Base-by-base conservation (phyloP, 1,140 invertebrate genomes). In the Steinernema feltiae region DNA sequence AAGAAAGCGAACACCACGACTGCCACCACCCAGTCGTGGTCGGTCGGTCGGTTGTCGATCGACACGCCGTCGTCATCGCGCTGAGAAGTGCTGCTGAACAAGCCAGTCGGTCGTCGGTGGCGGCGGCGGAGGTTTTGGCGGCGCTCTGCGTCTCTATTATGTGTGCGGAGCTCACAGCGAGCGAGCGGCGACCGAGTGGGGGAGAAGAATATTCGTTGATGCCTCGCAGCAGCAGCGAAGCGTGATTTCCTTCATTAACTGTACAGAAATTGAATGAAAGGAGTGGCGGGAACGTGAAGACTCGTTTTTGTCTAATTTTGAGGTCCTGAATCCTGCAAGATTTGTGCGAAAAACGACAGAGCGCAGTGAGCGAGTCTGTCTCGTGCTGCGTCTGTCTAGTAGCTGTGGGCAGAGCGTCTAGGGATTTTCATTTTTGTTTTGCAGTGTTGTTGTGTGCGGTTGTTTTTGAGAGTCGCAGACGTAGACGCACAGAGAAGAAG, bases 341-440 rank as follows among this genome's bases (percentile, higher is more conserved):
- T n/a, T n/a, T n/a, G n/a, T n/a, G n/a, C n/a, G n/a, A n/a, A n/a
- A n/a, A n/a, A n/a, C n/a, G n/a, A n/a, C n/a, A n/a, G n/a, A n/a
- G n/a, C n/a, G n/a, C n/a, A n/a, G n/a, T n/a, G n/a, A n/a, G n/a
- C n/a, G n/a, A n/a, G n/a, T n/a, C n/a, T n/a, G n/a, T n/a, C n/a
- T n/a, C n/a, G n/a, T n/a, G n/a, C n/a, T n/a, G n/a, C n/a, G 41
- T 46, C 41, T 46, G 41, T 46, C n/a, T 46, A 12, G 41, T n/a
- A 46, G 41, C 7, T n/a, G 41, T 46, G n/a, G 41, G n/a, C 41
- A n/a, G 41, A 46, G 41, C 24, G 53, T 63, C 15, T 63, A 3
- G 15, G 53, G 53, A 15, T 63, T n/a, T n/a, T 63, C 12, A 63
- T 3, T 63, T 63, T 63, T 63, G 53, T 63, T 63, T 63, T 63